Conservation (phyloP, 2,888 invertebrate species). For the Pyrgus malvae region DNA sequence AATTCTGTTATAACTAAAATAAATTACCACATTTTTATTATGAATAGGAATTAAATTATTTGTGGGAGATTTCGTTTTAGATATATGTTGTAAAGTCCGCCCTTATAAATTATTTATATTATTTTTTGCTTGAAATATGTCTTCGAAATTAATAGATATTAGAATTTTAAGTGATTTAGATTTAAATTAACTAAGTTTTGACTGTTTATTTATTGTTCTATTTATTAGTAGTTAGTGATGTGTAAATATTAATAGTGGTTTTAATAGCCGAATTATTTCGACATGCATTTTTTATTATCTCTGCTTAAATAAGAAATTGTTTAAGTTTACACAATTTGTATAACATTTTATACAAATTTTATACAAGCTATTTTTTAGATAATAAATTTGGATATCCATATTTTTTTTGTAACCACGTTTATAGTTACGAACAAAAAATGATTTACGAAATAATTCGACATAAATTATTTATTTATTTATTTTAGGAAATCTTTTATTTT, state of each 20-base stretch:
- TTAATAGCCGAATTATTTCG: slow-evolving; percentile 41
- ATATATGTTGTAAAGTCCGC: neutral
- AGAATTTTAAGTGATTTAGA: slow-evolving; percentile 42
- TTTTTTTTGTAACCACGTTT: neutral
- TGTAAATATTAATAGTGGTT: slow-evolving; percentile 71
- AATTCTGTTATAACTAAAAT: too few relatives aligned
- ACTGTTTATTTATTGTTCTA: slow-evolving; percentile 74
- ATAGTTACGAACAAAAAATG: slow-evolving; percentile 2
- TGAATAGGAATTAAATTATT: too few relatives aligned
- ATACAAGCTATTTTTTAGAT: too few relatives aligned
- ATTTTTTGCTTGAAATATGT: neutral
- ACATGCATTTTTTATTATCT: slow-evolving; percentile 1
- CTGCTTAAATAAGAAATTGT: neutral
- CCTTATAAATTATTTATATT: neutral
- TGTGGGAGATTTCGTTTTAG: neutral
- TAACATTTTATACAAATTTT: neutral
- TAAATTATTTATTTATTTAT: slow-evolving; percentile 21
- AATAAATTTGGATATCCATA: neutral
- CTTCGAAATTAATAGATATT: slow-evolving; percentile 7
- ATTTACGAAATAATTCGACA: slow-evolving; percentile 11
- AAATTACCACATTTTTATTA: too few relatives aligned
- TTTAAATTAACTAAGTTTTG: slow-evolving; percentile 44
- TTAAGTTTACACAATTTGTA: neutral
- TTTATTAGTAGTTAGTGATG: slow-evolving; percentile 66
- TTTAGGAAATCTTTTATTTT: slow-evolving; percentile 4